Evolutionary conservation across 1,140 invertebrate species (phyloP), one percentile per base, ranked within the genome.

Genomic region (Brachionus sp.): DNA sequence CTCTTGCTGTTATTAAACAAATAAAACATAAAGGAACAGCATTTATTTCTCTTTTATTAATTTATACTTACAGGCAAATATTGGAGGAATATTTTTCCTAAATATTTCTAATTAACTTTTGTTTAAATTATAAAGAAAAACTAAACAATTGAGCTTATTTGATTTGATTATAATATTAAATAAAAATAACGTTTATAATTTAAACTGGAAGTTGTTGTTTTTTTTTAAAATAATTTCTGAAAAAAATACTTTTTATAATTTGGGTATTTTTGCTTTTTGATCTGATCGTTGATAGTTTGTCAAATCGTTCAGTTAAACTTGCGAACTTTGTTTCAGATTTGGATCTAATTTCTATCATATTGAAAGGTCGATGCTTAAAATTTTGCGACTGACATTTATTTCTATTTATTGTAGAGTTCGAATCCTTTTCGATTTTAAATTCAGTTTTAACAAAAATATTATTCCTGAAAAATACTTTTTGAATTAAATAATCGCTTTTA

Each of bases 401-500:
- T 70, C 37, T 70, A 39, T 70, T 70, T 13, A 39, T 19, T 16
- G 16, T n/a, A 37, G 33, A 6, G 33, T 19, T 39, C n/a, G 13
- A 39, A 39, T 70, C 16, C 37, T 70, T 70, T 70, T 37, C n/a
- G 6, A 35, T n/a, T 33, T n/a, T 37, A 33, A 68, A 16, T 25
- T 64, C 12, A 29, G 7, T 64, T 4, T 12, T 68, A 9, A 33
- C 7, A 33, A 12, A 68, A 68, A 9, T 64, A 64, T 1, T 23
- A 64, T 6, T 64, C 1, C 1, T 3, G n/a, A 57, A 57, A 46
- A 33, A 5, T 33, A 33, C 33, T 66, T 13, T 37, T 33, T 66
- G 25, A 66, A 66, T 33, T 12, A 66, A 66, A 66, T 66, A 33
- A 37, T 66, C 64, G 33, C 64, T 66, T 66, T 66, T 66, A n/a